Evolutionary conservation across 2,797 vertebrate species (phyloP), one percentile per base, ranked within the genome.

Genomic region (Apodemus agrarius): DNA sequence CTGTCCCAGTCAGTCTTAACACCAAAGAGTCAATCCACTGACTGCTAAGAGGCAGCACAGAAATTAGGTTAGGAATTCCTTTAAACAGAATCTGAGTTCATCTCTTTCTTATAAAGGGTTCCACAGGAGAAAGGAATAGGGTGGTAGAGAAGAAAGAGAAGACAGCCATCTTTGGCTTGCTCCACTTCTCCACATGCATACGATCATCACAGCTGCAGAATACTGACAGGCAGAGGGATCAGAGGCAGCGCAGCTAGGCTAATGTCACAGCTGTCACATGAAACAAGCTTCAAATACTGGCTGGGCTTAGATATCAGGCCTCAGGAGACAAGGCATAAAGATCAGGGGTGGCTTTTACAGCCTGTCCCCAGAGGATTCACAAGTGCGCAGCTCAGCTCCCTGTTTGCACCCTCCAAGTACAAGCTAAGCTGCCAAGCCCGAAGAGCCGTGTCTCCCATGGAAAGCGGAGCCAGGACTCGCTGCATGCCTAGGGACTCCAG

Each of bases 1-100:
- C 74, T 29, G 6, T 29, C 6, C 49, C 17, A 3, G 19, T 34
- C 21, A 21, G 14, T 14, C 52, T 46, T 46, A 31, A 8, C 2
- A 74, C n/a, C n/a, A 67, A 63, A 63, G 61, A 26, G 2, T 52
- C 9, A 14, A 29, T 8, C 12, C 34, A 31, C 0, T 1, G 16
- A n/a, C 0, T 1, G 16, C 16, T 5, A 65, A 76, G 80, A 29
- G 54, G 54, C 84, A 61, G 0, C 1, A 1, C 0, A 14, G n/a
- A n/a, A 0, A 76, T 4, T 8, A 19, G 19, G 17, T 49, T 49
- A 21, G 63, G 34, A 57, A 86, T 14, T 40, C 22, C 37, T 81
- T 37, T 63, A 4, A 43, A 79, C 8, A 52, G 61, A 75, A 40
- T 43, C 69, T 59, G 49, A 75, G 86, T 43, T 88, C 52, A 21